These are phyloP conservation scores for Triplophysa dalaica DNA, from an alignment of 2,113 vertebrate genomes.

Conservation along the genomic window DNA sequence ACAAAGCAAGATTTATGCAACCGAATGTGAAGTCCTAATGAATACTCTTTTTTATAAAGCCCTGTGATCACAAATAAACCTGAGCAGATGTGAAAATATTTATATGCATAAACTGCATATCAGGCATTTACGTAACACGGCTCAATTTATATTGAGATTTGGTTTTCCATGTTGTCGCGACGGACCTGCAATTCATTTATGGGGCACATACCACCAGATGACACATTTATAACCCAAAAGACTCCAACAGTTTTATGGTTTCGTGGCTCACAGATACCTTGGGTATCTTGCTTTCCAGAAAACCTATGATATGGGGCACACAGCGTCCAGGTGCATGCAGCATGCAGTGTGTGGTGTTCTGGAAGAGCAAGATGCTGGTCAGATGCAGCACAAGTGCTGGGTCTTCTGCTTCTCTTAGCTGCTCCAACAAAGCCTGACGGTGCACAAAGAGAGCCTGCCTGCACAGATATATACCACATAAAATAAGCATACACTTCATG, in stretches of 20 bases:
- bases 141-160: too few relatives aligned
- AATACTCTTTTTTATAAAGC: too few relatives aligned
- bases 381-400: slow-evolving; percentile 91
- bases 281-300: slow-evolving; percentile 81
- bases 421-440: slow-evolving; percentile 86
- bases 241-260: not conserved
- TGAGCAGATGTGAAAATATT: too few relatives aligned
- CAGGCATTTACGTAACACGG: too few relatives aligned
- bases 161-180: too few relatives aligned
- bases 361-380: slow-evolving; percentile 88
- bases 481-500: not conserved
- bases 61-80: too few relatives aligned
- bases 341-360: slow-evolving; percentile 86
- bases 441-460: slow-evolving; percentile 92
- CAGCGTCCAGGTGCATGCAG: slow-evolving; percentile 94
- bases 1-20: too few relatives aligned
- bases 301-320: slow-evolving; percentile 88
- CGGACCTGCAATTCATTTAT: too few relatives aligned
- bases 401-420: slow-evolving; percentile 89
- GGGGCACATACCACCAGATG: too few relatives aligned
- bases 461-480: slow-evolving; percentile 35
- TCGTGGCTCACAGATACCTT: slow-evolving; percentile 73
- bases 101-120: too few relatives aligned
- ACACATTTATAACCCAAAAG: too few relatives aligned
- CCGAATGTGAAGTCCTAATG: too few relatives aligned